A percentile compares a stretch with the other conserved stretches of the same genome.
phyloP scores from a whole-genome alignment of 2,113 vertebrate species.

The Pelobates fuscus region DNA sequence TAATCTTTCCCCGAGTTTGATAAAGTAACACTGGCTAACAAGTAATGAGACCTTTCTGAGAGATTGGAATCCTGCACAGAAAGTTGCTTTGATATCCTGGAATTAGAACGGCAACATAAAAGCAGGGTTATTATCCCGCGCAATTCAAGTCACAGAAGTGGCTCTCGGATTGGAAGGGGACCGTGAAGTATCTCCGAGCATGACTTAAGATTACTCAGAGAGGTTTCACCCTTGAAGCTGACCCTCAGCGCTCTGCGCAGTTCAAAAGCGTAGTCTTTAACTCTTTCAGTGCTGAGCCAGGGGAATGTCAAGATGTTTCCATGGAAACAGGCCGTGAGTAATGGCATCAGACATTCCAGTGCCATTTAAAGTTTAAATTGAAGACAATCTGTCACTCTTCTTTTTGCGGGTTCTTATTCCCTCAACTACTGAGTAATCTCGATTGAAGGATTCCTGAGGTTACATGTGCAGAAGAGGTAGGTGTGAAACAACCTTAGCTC shows the following conservation, averaged over 20 bases:
- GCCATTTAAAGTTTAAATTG: too few species aligned
- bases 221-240: conserved; percentile 1
- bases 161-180: conserved; percentile 21
- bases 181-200: conserved; percentile 22
- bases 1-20: not conserved
- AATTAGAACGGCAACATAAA: conserved; percentile 20
- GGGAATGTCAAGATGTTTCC: too few species aligned
- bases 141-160: conserved; percentile 21
- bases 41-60: conserved; percentile 6
- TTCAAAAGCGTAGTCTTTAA: not conserved
- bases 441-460: too few species aligned
- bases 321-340: too few species aligned
- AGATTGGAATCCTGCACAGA: not conserved
- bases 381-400: too few species aligned
- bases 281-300: not conserved
- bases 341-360: too few species aligned
- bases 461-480: too few species aligned
- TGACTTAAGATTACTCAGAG: not conserved
- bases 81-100: conserved; percentile 22
- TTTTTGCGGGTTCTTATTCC: too few species aligned
- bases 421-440: too few species aligned
- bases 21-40: conserved; percentile 23
- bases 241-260: not conserved
- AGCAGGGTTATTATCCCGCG: conserved; percentile 20
- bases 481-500: too few species aligned